Percentiles rank a stretch among this genome's conserved stretches.
These are phyloP conservation scores for Erebia aethiops DNA, from an alignment of 2,888 invertebrate genomes.

Conservation along the genomic window DNA sequence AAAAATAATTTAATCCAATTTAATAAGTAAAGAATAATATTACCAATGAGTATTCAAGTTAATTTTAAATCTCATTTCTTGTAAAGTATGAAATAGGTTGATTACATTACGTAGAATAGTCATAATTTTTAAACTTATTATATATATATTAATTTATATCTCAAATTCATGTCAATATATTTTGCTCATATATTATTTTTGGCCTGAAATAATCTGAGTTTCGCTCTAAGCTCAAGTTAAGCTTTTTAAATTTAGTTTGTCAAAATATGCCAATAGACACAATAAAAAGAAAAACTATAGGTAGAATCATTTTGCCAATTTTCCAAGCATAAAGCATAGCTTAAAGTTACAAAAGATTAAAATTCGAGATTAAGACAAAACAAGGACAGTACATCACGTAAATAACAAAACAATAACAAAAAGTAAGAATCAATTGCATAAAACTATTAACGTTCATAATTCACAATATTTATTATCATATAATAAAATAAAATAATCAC, in stretches of 20 bases:
- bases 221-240: too few relatives aligned
- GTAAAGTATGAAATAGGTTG: neutral
- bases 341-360: constrained; percentile 1
- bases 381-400: neutral
- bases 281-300: neutral
- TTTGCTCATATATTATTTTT: too few relatives aligned
- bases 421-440: neutral
- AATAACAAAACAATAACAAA: constrained; percentile 5
- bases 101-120: too few relatives aligned
- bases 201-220: too few relatives aligned
- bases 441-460: neutral
- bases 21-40: neutral
- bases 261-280: too few relatives aligned
- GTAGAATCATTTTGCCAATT: too few relatives aligned
- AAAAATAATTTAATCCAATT: neutral
- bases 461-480: constrained; percentile 4
- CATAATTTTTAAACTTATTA: too few relatives aligned
- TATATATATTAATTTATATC: too few relatives aligned
- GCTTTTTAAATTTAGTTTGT: too few relatives aligned
- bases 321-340: neutral
- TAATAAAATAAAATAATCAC: constrained; percentile 27
- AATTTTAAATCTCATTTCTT: neutral
- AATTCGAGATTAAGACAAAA: constrained; percentile 1
- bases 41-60: neutral
- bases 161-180: too few relatives aligned